These are phyloP conservation scores for Gyps fulvus DNA, from an alignment of 2,113 vertebrate genomes.

Conservation along the genomic window DNA sequence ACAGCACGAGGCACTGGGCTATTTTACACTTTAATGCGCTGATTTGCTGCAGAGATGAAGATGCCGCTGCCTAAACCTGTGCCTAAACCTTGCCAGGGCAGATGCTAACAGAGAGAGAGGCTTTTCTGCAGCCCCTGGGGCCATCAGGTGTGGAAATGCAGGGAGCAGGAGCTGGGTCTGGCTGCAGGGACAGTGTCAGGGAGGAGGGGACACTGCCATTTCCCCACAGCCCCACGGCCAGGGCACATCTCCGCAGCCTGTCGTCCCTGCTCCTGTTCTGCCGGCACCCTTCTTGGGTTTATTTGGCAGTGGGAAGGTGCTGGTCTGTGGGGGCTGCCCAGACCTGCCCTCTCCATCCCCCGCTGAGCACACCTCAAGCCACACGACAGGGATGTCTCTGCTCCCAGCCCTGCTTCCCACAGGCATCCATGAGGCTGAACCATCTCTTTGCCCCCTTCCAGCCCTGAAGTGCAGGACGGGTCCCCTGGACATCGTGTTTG, in stretches of 20 bases:
- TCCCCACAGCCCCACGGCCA: neutral
- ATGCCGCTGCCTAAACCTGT: neutral
- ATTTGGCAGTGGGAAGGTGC: neutral
- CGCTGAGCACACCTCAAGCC: neutral
- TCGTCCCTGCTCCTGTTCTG: rapidly evolving
- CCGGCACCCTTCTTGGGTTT: neutral
- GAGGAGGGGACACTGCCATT: neutral
- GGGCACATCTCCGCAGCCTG: neutral
- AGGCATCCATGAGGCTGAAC: neutral
- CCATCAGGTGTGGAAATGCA: rapidly evolving
- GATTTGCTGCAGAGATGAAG: neutral
- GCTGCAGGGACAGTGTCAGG: neutral
- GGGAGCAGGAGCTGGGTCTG: neutral
- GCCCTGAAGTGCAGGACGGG: conserved; percentile 85
- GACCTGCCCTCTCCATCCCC: neutral
- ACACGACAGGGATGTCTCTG: rapidly evolving
- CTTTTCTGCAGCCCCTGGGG: neutral
- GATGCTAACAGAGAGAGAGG: neutral
- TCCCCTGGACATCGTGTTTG: conserved; percentile 92
- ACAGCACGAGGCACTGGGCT: neutral
- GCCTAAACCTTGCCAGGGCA: neutral
- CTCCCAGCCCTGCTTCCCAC: neutral
- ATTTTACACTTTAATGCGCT: neutral
- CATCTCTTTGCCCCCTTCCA: neutral
- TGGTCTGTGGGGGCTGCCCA: neutral